A percentile compares a stretch with the other conserved stretches of the same genome.
These are phyloP conservation scores for Pituophis catenifer DNA, from an alignment of 2,113 vertebrate genomes.

Conservation along the genomic window DNA sequence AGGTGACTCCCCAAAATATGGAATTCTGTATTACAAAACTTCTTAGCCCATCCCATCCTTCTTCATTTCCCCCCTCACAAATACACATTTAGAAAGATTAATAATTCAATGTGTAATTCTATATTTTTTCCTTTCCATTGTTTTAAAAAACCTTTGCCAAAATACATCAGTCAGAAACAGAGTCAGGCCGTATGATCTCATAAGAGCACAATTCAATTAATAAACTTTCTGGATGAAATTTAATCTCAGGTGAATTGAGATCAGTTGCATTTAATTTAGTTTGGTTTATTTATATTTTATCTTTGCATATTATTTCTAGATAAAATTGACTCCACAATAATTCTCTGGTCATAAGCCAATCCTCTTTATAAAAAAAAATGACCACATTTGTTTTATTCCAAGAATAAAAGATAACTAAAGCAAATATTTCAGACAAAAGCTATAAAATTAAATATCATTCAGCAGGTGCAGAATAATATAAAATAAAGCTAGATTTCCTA, in stretches of 20 bases:
- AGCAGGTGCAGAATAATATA: not conserved
- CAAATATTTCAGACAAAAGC: not conserved
- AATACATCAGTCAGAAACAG: not conserved
- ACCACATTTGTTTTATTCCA: not conserved
- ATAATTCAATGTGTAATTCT: conserved; percentile 35
- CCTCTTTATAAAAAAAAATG: not conserved
- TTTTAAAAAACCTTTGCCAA: not conserved
- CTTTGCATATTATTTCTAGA: conserved; percentile 3
- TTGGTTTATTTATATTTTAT: not conserved
- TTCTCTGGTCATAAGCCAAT: not conserved
- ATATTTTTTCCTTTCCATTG: not conserved
- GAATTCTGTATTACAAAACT: not conserved
- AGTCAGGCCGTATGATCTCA: not conserved
- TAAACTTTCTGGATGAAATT: not conserved
- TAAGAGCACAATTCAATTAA: conserved; percentile 2
- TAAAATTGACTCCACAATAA: not conserved
- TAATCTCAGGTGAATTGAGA: conserved; percentile 21
- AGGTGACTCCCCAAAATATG: not conserved
- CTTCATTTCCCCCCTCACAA: not conserved
- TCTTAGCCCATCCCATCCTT: not conserved
- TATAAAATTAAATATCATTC: not conserved
- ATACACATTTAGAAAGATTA: not conserved
- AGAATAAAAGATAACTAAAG: not conserved
- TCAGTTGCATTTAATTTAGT: conserved; percentile 27
- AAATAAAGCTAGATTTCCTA: not conserved